Base-by-base conservation (phyloP, 2,113 vertebrate species). In the Galbula dea region DNA sequence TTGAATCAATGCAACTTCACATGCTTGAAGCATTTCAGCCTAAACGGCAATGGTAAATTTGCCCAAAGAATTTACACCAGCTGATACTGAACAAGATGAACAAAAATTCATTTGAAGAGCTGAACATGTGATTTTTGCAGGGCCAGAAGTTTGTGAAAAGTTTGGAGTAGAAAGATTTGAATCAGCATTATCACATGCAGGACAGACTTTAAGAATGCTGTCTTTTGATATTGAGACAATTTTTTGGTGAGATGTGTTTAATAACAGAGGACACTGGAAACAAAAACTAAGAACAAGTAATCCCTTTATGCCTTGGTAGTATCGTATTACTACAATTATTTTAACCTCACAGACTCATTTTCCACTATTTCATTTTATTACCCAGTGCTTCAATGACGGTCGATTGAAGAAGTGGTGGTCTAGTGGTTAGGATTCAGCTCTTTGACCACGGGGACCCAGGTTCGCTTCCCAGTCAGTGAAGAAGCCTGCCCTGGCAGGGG, bases 281-380 rank as follows among this genome's bases (percentile, higher is more conserved):
- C 52, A 86, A 77, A 94, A 86, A 45, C 45, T 32, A 86, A 57
- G 57, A 94, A 78, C 48, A 92, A 86, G 75, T 34, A 1, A 2
- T 72, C 52, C 20, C 39, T 78, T 78, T 84, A n/a, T 90, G 24
- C 45, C 45, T 81, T 78, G 65, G 80, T 61, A 37, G n/a, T 71
- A 88, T 52, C 59, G 17, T 94, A 95, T 88, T 72, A 81, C n/a
- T 80, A 77, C 65, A 55, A 80, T 74, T 81, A 72, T 52, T 83
- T 94, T 81, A 93, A 92, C 29, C 46, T 86, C 66, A 86, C 41
- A 72, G 48, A 82, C 29, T 68, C 7, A 54, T 83, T 94, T 96
- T 96, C 92, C 89, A 93, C 89, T 87, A 90, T 92, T 93, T 93
- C 80, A 86, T 90, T 94, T 86, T 78, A 92, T 90, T 94, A 76